Conservation (phyloP, 2,888 invertebrate species). For the Drosophila rubida region DNA sequence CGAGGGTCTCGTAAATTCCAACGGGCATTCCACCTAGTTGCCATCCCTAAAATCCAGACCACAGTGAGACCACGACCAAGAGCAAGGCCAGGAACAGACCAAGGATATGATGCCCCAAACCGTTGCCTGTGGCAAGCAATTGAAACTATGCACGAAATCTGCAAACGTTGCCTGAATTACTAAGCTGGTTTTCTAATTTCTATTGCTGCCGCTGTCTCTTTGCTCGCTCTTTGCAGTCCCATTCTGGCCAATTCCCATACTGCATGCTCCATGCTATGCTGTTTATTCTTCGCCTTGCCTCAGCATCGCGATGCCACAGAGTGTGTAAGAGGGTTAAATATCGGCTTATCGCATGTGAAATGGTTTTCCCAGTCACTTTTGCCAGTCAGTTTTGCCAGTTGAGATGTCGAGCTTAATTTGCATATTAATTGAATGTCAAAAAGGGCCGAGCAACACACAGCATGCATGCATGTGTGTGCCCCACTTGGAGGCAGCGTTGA, state of each 20-base stretch:
- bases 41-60: slow-evolving; percentile 5
- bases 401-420: slow-evolving; percentile 59
- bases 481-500: no score
- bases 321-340: slow-evolving; percentile 53
- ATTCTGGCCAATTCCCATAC: slow-evolving; percentile 15
- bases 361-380: slow-evolving; percentile 28
- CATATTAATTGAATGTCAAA: slow-evolving; percentile 80
- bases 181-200: slow-evolving; percentile 74
- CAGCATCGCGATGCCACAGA: slow-evolving; percentile 33
- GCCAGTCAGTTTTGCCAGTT: slow-evolving; percentile 27
- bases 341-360: slow-evolving; percentile 58
- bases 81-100: neutral
- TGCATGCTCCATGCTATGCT: slow-evolving; percentile 27
- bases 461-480: no score
- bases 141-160: slow-evolving; percentile 73
- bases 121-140: slow-evolving; percentile 56
- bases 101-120: neutral
- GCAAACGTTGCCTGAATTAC: slow-evolving; percentile 71
- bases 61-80: slow-evolving; percentile 4
- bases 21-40: slow-evolving; percentile 59
- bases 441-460: slow-evolving; percentile 46
- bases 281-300: slow-evolving; percentile 45
- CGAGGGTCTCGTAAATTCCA: slow-evolving; percentile 77
- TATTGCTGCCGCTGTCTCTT: slow-evolving; percentile 19
- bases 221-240: neutral